Evolutionary conservation across 1,140 invertebrate species (phyloP), one percentile per base, ranked within the genome.

Genomic region (Calephelis nemesis): DNA sequence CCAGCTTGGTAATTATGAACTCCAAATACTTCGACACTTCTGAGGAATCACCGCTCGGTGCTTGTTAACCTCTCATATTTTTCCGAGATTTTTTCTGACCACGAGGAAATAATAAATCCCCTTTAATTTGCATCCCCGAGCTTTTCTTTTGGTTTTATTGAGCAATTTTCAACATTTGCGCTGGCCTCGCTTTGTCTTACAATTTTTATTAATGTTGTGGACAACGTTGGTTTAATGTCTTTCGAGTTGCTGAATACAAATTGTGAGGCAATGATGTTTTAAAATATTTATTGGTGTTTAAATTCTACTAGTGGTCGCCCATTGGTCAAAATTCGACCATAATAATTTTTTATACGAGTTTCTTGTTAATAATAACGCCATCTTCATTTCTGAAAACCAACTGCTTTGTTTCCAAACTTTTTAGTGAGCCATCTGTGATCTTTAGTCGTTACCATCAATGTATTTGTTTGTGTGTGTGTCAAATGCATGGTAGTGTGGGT

Each of bases 101-200:
- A 77, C 82, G 70, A 80, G 76, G 78, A 85, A 85, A 87, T 87
- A 84, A 88, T 88, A 85, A 87, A 87, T 87, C 85, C 82, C 71
- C 58, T 73, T 76, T 85, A 84, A 90, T 90, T 90, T 88, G 81
- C 85, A 85, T 87, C 84, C 80, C 70, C 65, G 70, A 72, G 68
- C 76, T 83, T 83, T 74, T 78, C 74, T 79, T 75, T 80, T 71
- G 75, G 69, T 73, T 77, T 74, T 81, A 78, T 79, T 73, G 77
- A 72, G 67, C 62, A 77, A 78, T 80, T 77, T 72, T 71, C 63
- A 75, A 75, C 70, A 67, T 74, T 72, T 68, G 67, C 52, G 66
- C 50, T 30, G 30, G 30, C 30, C 30, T 30, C 30, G 30, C 30
- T 30, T 73, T 65, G 65, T 67, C 76, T 71, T 72, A 70, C 70